Evolutionary conservation across 2,113 vertebrate genomes (phyloP).

Genomic region (Anarhynchus alexandrinus): DNA sequence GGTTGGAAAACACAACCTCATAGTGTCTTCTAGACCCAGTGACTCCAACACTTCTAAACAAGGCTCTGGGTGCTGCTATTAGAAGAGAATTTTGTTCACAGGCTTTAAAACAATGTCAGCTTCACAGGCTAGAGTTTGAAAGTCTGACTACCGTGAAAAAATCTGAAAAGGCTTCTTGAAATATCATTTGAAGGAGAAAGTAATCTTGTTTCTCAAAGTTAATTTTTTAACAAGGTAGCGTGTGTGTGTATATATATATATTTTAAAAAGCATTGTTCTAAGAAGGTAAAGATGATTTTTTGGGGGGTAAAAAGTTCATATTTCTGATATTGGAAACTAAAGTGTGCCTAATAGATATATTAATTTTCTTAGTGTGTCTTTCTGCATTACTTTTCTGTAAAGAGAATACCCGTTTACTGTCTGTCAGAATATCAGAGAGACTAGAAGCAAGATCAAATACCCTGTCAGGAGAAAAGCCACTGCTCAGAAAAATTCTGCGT

Average conservation of each 20-base stretch:
- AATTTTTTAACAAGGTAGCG: background rate
- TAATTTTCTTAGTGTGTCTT: background rate
- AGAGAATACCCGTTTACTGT: background rate
- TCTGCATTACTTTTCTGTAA: background rate
- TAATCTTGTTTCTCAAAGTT: background rate
- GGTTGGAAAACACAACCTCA: background rate
- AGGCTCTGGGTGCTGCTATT: background rate
- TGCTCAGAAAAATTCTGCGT: background rate
- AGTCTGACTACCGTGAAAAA: background rate
- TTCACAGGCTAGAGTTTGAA: background rate
- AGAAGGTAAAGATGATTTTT: background rate
- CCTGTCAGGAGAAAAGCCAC: background rate
- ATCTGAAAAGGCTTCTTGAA: background rate
- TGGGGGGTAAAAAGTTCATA: background rate
- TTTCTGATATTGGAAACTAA: background rate
- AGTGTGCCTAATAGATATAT: too few relatives aligned
- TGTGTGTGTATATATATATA: fast-evolving
- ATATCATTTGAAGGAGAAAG: background rate
- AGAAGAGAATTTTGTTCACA: background rate
- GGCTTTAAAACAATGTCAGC: background rate
- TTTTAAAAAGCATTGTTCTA: background rate
- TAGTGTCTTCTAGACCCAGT: background rate
- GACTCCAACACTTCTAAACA: background rate
- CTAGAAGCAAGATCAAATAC: background rate
- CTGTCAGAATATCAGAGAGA: background rate